A percentile compares a stretch with the other conserved stretches of the same genome.
Evolutionary conservation across 2,797 vertebrate species (phyloP).

Genomic region (Rachycentron canadum): DNA sequence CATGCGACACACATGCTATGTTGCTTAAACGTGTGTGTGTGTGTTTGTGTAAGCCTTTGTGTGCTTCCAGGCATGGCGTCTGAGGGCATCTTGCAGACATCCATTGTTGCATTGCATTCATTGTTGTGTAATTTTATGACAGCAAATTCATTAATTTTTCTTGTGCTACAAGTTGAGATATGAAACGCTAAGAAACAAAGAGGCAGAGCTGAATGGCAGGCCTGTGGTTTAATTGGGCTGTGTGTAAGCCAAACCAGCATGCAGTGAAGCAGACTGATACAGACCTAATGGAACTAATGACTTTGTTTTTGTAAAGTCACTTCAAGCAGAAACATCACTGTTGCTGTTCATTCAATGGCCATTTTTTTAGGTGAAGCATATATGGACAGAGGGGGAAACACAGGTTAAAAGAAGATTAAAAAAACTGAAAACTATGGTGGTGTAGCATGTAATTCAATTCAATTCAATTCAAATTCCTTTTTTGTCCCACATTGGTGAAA

Average conservation of each 20-base stretch:
- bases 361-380: conserved; percentile 1
- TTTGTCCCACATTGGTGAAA: too few species aligned
- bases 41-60: background rate
- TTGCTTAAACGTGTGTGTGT: background rate
- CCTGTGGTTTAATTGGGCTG: conserved; percentile 36
- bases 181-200: background rate
- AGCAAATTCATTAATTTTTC: conserved; percentile 19
- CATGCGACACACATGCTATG: background rate
- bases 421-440: too few species aligned
- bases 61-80: background rate
- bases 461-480: too few species aligned
- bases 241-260: conserved; percentile 13
- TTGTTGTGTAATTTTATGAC: conserved; percentile 21
- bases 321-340: conserved; percentile 37
- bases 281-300: conserved; percentile 67
- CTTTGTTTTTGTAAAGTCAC: conserved; percentile 49
- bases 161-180: conserved; percentile 11
- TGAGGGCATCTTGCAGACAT: background rate
- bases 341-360: conserved; percentile 1
- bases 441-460: too few species aligned
- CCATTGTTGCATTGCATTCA: conserved; percentile 3
- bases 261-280: conserved; percentile 32
- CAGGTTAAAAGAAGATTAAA: too few species aligned
- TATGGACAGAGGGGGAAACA: background rate
- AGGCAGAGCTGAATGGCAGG: conserved; percentile 14